A percentile compares a stretch with the other conserved stretches of the same genome.
phyloP scores from a whole-genome alignment of 2,797 vertebrate genomes.

The Micrastur ruficollis region DNA sequence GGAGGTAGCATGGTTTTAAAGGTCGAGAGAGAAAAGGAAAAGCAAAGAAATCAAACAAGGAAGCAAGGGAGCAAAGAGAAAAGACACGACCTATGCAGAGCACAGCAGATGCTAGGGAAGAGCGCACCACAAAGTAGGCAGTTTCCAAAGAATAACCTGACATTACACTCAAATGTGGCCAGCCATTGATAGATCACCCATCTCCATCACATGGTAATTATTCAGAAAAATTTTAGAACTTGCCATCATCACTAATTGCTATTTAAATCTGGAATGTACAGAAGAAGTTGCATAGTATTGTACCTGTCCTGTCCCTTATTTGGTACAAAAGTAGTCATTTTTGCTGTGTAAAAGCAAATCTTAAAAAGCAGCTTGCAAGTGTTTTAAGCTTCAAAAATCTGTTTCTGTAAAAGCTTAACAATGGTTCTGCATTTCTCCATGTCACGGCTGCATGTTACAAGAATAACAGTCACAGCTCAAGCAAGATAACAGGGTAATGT shows the following conservation, averaged over 20 bases:
- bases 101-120: not conserved
- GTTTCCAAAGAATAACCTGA: not conserved
- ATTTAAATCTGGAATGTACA: not conserved
- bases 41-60: not conserved
- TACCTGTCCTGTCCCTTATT: not conserved
- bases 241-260: not conserved
- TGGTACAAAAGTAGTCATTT: not conserved
- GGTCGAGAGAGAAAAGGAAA: not conserved
- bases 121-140: not conserved
- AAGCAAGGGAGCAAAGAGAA: not conserved
- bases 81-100: not conserved
- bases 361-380: not conserved
- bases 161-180: not conserved
- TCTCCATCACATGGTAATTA: not conserved
- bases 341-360: not conserved
- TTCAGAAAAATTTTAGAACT: not conserved
- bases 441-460: not conserved
- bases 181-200: not conserved
- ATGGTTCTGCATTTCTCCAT: not conserved
- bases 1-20: not conserved
- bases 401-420: not conserved
- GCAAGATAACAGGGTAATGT: not conserved
- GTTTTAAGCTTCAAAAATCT: not conserved
- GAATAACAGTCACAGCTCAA: not conserved
- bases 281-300: not conserved